Evolutionary conservation across 2,797 vertebrate genomes (phyloP).

Genomic region (Cephalopachus bancanus): DNA sequence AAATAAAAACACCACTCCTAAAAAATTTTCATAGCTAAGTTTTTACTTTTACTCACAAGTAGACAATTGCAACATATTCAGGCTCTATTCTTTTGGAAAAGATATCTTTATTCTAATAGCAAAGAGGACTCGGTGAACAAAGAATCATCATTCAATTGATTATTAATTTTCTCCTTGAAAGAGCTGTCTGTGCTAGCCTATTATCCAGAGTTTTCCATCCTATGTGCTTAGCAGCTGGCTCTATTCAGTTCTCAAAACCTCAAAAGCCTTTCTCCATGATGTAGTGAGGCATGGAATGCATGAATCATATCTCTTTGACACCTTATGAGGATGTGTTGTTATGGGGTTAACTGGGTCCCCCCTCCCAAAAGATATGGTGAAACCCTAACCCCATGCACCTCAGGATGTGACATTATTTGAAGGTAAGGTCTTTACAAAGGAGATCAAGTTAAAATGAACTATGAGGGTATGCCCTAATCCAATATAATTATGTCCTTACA

Average conservation of each 20-base stretch:
- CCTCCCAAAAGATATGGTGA: rapidly evolving
- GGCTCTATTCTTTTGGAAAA: background rate
- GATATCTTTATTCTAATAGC: constrained; percentile 16
- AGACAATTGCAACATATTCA: background rate
- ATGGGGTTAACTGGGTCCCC: background rate
- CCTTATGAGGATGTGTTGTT: background rate
- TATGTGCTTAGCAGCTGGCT: background rate
- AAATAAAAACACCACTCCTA: background rate
- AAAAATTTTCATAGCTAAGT: background rate
- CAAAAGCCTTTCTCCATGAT: background rate
- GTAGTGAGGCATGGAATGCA: too few relatives aligned
- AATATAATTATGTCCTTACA: background rate
- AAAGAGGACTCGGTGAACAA: background rate
- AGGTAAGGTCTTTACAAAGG: background rate
- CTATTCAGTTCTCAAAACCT: background rate
- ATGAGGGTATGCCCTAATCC: background rate
- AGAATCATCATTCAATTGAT: constrained; percentile 3
- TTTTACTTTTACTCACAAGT: constrained; percentile 27
- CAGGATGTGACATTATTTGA: constrained; percentile 1
- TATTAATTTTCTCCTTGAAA: constrained; percentile 42
- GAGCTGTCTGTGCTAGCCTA: background rate
- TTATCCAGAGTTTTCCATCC: background rate
- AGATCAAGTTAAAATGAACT: constrained; percentile 50
- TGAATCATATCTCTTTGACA: background rate
- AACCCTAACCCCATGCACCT: background rate